Evolutionary conservation across 1,140 invertebrate species (phyloP).

Genomic region (Drosophila sp.): DNA sequence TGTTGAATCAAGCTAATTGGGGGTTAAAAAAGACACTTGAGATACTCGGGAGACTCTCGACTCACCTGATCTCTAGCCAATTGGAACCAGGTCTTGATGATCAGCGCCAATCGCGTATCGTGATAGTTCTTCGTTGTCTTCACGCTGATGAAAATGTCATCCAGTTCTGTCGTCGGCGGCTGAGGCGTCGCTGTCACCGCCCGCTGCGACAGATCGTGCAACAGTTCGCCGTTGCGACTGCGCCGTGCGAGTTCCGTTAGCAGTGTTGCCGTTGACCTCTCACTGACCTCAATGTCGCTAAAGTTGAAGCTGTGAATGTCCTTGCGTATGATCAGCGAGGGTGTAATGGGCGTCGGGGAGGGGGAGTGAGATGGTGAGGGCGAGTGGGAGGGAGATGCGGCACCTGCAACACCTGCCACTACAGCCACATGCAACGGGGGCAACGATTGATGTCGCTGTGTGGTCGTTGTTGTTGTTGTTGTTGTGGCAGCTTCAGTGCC

Average conservation of each 20-base stretch:
- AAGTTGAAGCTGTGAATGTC: slow-evolving; percentile 84
- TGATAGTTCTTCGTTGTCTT: slow-evolving; percentile 97
- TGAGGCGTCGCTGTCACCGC: slow-evolving; percentile 86
- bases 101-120: slow-evolving; percentile 91
- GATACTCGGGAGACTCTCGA: slow-evolving; percentile 16
- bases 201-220: slow-evolving; percentile 78
- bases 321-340: slow-evolving; percentile 77
- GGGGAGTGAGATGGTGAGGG: not conserved
- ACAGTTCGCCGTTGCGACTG: slow-evolving; percentile 75
- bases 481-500: slow-evolving; percentile 69
- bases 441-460: slow-evolving; percentile 14
- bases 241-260: slow-evolving; percentile 70
- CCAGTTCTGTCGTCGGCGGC: slow-evolving; percentile 89
- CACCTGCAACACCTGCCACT: not conserved
- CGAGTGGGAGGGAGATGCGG: not conserved
- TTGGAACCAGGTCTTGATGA: slow-evolving; percentile 97
- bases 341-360: slow-evolving; percentile 36
- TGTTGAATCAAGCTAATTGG: slow-evolving; percentile 24
- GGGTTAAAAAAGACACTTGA: slow-evolving; percentile 3
- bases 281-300: slow-evolving; percentile 80
- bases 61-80: slow-evolving; percentile 94
- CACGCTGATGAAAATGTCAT: slow-evolving; percentile 96
- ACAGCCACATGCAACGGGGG: slow-evolving; percentile 7
- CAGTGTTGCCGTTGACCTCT: slow-evolving; percentile 67
- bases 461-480: slow-evolving; percentile 44